Base-by-base conservation (phyloP, 2,888 invertebrate species). In the Drosophila parthenogenetica region DNA sequence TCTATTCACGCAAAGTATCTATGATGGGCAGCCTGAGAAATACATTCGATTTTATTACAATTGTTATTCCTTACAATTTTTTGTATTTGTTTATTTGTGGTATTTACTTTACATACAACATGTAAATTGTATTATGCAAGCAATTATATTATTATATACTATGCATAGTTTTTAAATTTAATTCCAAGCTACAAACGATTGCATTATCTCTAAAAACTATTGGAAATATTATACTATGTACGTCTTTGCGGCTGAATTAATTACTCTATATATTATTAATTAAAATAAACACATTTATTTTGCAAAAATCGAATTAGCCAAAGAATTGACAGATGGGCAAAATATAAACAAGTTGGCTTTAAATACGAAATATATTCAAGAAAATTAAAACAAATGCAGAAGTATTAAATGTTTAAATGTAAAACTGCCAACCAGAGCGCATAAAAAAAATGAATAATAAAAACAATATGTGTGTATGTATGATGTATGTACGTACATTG, bases 271-370 rank as follows among this genome's bases (percentile, higher is more conserved):
- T 49, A 48, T 22, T 43, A 55, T 53, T 42, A 58, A 58, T 35
- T 35, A 49, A 19, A 63, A 37, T 32, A 63, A 14, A 40, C 22
- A 69, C 53, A 61, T 50, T 87, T 75, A 55, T 55, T 54, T 73
- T 67, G 76, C 70, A 64, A 79, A 55, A 74, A 74, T 74, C 68
- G 74, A 89, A 84, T 79, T 73, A 81, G 81, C 89, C 89, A 89
- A 87, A 87, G 85, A 89, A 81, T 84, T 70, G 70, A 85, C 54
- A 73, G 63, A 62, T 67, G 68, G 77, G 69, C 73, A 69, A 63
- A 65, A 55, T 46, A 69, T 67, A 10, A 73, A 73, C 64, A 54
- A 81, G 73, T 73, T 80, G 87, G 82, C 84, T 81, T 83, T 81
- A 83, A 83, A 78, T 53, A 53, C 43, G 19, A 68, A 75, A 58